A percentile compares a stretch with the other conserved stretches of the same genome.
phyloP scores from a whole-genome alignment of 1,140 invertebrate genomes.

The Riptortus pedestris region DNA sequence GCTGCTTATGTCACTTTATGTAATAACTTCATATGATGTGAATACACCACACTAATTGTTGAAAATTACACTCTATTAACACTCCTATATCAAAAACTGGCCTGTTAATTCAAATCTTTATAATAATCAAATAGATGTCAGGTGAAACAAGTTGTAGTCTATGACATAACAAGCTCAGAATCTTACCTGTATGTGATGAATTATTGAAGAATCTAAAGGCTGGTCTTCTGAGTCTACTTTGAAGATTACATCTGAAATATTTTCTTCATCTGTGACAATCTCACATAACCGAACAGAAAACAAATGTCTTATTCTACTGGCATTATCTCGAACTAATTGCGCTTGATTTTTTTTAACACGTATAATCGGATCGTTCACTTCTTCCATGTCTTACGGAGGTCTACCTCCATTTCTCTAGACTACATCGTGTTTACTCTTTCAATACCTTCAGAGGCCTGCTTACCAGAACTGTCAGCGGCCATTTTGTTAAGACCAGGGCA shows the following conservation, averaged over 20 bases:
- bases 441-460: background rate
- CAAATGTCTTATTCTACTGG: slow-evolving; percentile 13
- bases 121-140: too few species aligned
- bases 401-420: slow-evolving; percentile 18
- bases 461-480: slow-evolving; percentile 18
- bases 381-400: slow-evolving; percentile 22
- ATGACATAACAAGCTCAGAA: too few species aligned
- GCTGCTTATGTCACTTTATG: too few species aligned
- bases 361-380: slow-evolving; percentile 11
- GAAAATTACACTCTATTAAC: too few species aligned
- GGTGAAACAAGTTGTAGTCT: too few species aligned
- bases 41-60: too few species aligned
- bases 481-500: slow-evolving; percentile 9
- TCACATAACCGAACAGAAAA: slow-evolving; percentile 23
- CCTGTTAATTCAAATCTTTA: too few species aligned
- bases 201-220: background rate
- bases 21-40: too few species aligned
- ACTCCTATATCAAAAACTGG: too few species aligned
- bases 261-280: background rate
- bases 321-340: slow-evolving; percentile 2
- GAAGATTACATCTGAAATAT: slow-evolving; percentile 1
- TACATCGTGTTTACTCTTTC: slow-evolving; percentile 22
- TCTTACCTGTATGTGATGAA: background rate
- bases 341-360: slow-evolving; percentile 20
- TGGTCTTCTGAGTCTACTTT: slow-evolving; percentile 8